Conservation (phyloP, 2,888 invertebrate species). For the Mystacides longicornis region DNA sequence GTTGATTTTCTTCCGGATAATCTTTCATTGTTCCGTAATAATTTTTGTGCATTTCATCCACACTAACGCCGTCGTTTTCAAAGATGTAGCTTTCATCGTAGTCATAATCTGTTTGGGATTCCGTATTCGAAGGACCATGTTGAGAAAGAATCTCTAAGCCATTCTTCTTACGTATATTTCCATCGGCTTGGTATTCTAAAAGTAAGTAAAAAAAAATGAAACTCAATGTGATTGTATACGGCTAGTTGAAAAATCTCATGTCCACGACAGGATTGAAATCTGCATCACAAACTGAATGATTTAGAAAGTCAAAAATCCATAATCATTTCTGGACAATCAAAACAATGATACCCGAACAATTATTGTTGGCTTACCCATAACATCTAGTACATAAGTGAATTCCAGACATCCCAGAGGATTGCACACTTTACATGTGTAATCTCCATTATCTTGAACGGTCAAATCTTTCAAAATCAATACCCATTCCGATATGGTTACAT, state of each 20-base stretch:
- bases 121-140: constrained; percentile 28
- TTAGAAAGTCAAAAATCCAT: neutral
- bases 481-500: constrained; percentile 53
- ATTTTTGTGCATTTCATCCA: constrained; percentile 26
- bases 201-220: neutral
- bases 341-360: neutral
- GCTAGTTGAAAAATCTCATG: neutral
- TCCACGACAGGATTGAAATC: neutral
- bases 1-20: constrained; percentile 20
- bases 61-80: constrained; percentile 32
- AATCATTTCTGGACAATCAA: neutral
- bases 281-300: neutral
- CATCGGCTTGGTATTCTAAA: constrained; percentile 21
- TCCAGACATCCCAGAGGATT: constrained; percentile 74
- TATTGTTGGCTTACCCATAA: constrained; percentile 55
- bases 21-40: constrained; percentile 24
- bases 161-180: constrained; percentile 27
- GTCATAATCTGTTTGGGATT: constrained; percentile 35
- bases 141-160: constrained; percentile 35
- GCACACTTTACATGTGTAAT: constrained; percentile 82
- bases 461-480: constrained; percentile 71
- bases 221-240: neutral
- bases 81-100: constrained; percentile 34
- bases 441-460: constrained; percentile 74
- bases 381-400: constrained; percentile 60